These are phyloP conservation scores for Drosophila pallidifrons DNA, from an alignment of 1,140 invertebrate genomes.

Conservation along the genomic window DNA sequence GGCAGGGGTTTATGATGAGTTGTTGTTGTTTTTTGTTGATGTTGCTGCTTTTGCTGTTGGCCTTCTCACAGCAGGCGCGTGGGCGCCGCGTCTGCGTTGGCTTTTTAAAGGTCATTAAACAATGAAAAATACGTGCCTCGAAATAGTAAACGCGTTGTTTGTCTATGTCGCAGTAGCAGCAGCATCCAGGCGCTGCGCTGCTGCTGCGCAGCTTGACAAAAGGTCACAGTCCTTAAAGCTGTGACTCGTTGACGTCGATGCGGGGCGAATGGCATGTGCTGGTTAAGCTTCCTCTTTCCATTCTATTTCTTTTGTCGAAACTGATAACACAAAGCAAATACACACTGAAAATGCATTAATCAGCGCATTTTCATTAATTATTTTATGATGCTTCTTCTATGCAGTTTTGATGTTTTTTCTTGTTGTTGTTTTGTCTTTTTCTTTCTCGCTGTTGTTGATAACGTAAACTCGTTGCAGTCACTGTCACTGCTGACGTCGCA, in stretches of 20 bases:
- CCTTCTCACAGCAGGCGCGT: constrained; percentile 58
- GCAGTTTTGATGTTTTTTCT: constrained; percentile 49
- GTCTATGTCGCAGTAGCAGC: constrained; percentile 15
- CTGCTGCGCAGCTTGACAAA: constrained; percentile 39
- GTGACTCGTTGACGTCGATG: background rate
- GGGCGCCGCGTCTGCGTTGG: constrained; percentile 69
- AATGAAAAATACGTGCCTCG: constrained; percentile 69
- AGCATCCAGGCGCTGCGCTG: constrained; percentile 24
- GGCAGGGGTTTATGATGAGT: constrained; percentile 40
- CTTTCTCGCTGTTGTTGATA: constrained; percentile 20
- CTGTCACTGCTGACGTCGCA: constrained; percentile 33
- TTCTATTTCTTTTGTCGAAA: constrained; percentile 4
- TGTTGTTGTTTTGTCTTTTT: constrained; percentile 20
- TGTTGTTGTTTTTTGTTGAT: constrained; percentile 42
- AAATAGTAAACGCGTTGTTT: constrained; percentile 58
- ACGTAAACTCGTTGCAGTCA: constrained; percentile 25
- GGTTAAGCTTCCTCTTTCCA: background rate
- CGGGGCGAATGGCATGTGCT: constrained; percentile 41
- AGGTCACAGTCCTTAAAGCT: constrained; percentile 81
- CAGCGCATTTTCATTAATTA: constrained; percentile 57
- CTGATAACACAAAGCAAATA: constrained; percentile 53
- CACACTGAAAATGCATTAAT: constrained; percentile 52
- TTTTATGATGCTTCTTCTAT: constrained; percentile 23
- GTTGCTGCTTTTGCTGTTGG: constrained; percentile 58
- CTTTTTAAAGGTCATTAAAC: constrained; percentile 83